Evolutionary conservation across 2,888 invertebrate species (phyloP).

Genomic region (Lithophane socia): DNA sequence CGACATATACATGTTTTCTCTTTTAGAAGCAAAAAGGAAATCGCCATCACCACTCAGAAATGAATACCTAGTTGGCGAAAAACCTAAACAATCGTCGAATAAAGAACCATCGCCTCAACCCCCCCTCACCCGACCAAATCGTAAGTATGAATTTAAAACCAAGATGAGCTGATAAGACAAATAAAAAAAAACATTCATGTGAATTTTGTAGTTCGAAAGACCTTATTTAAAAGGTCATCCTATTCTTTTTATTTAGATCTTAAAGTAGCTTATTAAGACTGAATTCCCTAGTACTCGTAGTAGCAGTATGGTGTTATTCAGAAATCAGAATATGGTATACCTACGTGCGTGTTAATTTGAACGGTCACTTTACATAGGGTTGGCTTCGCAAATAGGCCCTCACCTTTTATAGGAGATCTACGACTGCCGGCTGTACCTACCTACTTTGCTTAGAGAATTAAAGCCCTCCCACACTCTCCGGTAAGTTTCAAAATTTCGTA

Average conservation of each 20-base stretch:
- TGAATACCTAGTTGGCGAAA: not conserved
- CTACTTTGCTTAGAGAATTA: not conserved
- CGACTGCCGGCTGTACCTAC: not conserved
- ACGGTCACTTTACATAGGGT: not conserved
- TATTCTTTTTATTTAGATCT: not conserved
- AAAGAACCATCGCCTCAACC: constrained; percentile 1
- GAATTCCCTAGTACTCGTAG: not conserved
- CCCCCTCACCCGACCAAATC: constrained; percentile 16
- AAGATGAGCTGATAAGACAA: not conserved
- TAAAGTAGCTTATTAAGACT: not conserved
- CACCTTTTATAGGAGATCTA: not conserved
- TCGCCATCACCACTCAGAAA: constrained; percentile 16
- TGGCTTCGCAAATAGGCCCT: not conserved
- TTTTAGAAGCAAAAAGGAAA: constrained; percentile 41
- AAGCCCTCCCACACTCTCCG: not conserved
- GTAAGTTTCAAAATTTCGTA: not conserved
- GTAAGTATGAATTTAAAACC: constrained; percentile 26
- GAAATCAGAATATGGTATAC: constrained; percentile 41
- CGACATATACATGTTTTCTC: constrained; percentile 2
- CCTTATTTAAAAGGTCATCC: not conserved
- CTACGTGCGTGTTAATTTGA: not conserved
- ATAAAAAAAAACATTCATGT: not conserved
- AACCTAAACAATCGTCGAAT: constrained; percentile 3
- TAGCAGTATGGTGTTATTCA: constrained; percentile 27
- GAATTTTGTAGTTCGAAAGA: not conserved